Percentiles rank a stretch among this genome's conserved stretches.
Evolutionary conservation across 30 jellyfish, hydroid and myxozoan species (phyloP).

Genomic region (Clytia hemisphaerica): DNA sequence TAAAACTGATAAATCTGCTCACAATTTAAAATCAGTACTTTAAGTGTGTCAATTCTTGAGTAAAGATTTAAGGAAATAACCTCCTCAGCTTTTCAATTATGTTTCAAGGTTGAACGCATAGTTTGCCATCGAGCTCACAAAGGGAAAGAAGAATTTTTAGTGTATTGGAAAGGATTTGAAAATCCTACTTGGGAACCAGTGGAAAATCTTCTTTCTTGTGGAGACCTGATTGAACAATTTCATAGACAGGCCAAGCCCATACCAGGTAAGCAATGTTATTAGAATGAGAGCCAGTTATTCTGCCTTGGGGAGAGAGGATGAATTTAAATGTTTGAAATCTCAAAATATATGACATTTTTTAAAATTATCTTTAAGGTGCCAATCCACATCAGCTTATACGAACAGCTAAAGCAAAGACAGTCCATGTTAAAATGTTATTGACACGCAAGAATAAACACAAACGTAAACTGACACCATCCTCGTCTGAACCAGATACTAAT

Average conservation of each 20-base stretch:
- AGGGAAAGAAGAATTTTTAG: slow-evolving; percentile 74
- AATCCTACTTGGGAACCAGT: slow-evolving; percentile 90
- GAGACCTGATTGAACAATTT: slow-evolving; percentile 46
- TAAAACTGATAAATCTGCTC: too few relatives aligned
- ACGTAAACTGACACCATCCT: slow-evolving; percentile 25
- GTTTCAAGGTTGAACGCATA: slow-evolving; percentile 61
- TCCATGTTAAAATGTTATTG: slow-evolving; percentile 65
- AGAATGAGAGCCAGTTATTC: too few relatives aligned
- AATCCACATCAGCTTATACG: slow-evolving; percentile 55
- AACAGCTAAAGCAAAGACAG: slow-evolving; percentile 49
- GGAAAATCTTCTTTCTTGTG: slow-evolving; percentile 73
- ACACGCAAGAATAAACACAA: slow-evolving; percentile 30
- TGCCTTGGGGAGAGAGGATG: neutral
- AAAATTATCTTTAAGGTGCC: slow-evolving; percentile 52
- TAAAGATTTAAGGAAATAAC: too few relatives aligned
- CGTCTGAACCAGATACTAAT: neutral
- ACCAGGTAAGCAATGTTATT: too few relatives aligned
- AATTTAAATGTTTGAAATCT: neutral
- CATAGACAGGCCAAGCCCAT: slow-evolving; percentile 59
- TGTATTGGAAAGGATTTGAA: slow-evolving; percentile 85
- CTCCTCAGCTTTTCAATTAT: neutral
- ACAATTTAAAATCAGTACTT: too few relatives aligned
- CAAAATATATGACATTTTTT: neutral
- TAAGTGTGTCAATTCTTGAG: too few relatives aligned
- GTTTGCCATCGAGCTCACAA: slow-evolving; percentile 67